Conservation (phyloP, 2,797 vertebrate species). For the Alosa sapidissima region DNA sequence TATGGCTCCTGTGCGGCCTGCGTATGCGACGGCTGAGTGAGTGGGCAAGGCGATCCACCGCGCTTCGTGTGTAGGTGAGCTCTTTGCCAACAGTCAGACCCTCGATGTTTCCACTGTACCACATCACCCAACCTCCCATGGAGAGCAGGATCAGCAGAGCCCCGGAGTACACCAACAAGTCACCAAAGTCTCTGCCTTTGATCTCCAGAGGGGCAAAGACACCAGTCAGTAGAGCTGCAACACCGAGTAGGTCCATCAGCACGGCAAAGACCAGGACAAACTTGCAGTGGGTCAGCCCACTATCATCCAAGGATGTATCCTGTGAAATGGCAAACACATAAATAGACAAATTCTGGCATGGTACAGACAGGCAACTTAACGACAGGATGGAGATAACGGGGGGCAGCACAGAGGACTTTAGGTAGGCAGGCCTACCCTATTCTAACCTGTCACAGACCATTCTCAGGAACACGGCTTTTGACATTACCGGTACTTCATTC, state of each 20-base stretch:
- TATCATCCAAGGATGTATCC: constrained; percentile 64
- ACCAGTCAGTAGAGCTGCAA: constrained; percentile 77
- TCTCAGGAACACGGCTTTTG: background rate
- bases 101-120: constrained; percentile 92
- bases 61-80: constrained; percentile 66
- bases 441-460: background rate
- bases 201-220: constrained; percentile 84
- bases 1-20: constrained; percentile 58
- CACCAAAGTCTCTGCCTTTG: constrained; percentile 82
- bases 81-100: constrained; percentile 78
- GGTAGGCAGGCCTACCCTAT: background rate
- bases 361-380: background rate
- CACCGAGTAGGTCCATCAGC: constrained; percentile 81
- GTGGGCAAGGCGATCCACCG: constrained; percentile 80
- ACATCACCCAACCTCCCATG: constrained; percentile 87
- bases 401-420: background rate
- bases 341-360: background rate
- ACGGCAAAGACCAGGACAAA: constrained; percentile 81
- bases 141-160: constrained; percentile 84
- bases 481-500: background rate
- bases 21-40: constrained; percentile 77
- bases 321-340: constrained; percentile 12
- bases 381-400: constrained; percentile 26
- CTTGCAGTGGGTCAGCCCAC: constrained; percentile 81
- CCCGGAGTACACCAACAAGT: constrained; percentile 85